phyloP scores from a whole-genome alignment of 2,113 vertebrate species.

The Microtus oregoni region DNA sequence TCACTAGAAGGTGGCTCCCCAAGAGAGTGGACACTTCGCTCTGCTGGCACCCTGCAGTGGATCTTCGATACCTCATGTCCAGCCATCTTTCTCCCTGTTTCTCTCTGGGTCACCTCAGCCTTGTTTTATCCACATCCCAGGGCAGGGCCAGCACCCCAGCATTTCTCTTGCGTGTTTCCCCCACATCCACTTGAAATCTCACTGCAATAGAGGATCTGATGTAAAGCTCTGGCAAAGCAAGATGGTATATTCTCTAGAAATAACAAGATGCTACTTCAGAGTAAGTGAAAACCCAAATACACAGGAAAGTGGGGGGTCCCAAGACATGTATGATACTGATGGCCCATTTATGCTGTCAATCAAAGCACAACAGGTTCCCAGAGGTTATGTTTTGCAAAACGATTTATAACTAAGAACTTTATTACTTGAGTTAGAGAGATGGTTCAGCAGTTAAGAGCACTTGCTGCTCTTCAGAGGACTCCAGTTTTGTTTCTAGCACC shows the following conservation, averaged over 20 bases:
- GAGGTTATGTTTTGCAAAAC: neutral
- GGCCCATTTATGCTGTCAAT: too few relatives aligned
- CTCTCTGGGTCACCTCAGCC: neutral
- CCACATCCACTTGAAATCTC: neutral
- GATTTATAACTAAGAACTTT: neutral
- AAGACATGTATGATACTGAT: neutral
- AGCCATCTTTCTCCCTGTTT: neutral
- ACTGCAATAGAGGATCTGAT: neutral
- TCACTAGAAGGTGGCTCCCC: neutral
- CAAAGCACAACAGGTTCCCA: too few relatives aligned
- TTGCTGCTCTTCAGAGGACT: neutral
- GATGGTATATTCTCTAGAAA: rapidly evolving
- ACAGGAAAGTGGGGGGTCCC: neutral
- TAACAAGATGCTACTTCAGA: neutral
- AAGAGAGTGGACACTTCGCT: neutral
- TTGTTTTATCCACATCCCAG: neutral
- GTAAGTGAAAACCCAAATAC: neutral
- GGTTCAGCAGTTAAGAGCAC: neutral
- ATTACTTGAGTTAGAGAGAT: neutral
- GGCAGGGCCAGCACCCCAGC: neutral
- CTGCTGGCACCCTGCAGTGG: neutral
- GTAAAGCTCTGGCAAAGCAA: neutral
- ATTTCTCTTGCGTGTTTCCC: neutral
- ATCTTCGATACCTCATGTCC: neutral
- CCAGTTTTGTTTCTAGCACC: neutral